Evolutionary conservation across 2,888 invertebrate species (phyloP), one percentile per base, ranked within the genome.

Genomic region (Xanthostigma xanthostigma): DNA sequence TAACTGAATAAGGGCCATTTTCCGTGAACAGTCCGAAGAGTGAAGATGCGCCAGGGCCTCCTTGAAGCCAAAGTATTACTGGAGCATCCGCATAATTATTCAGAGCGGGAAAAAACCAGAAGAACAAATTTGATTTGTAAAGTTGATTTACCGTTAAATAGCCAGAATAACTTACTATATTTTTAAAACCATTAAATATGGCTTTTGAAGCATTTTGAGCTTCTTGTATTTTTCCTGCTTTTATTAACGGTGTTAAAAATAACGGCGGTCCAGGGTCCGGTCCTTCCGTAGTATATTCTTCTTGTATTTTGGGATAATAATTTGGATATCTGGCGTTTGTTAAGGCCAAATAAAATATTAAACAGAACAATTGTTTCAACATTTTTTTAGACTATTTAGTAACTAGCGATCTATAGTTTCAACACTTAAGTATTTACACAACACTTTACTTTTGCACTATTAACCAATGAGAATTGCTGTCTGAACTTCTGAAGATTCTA

Each of bases 41-140:
- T 0, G 89, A 89, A 0, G 83, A 75, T 0, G 84, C 84, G 0
- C 88, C 88, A 0, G 90, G 90, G 0, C 90, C 91, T 6, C 90
- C 90, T 66, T 90, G 87, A 3, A 90, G 69, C 91, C 91, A 91
- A 8, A 91, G 66, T 0, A 89, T 65, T 1, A 91, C 81, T 0
- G 86, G 87, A 1, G 82, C 81, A 40, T 70, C 66, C 49, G 69
- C 68, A 1, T 69, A 66, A 57, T 71, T 61, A 3, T 65, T 66
- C 73, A 78, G 74, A 0, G 89, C 79, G 0, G 90, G 90, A 62
- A 92, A 91, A 61, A 85, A 92, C 92, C 92, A 93, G 66, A 93
- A 90, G 68, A 91, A 93, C 66, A 87, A 73, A 60, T 92, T 90
- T 0, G 90, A 88, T 56, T 84, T 76, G 59, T 72, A 81, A 1